Conservation (phyloP, 2,113 vertebrate genomes). For the Alethe diademata region DNA sequence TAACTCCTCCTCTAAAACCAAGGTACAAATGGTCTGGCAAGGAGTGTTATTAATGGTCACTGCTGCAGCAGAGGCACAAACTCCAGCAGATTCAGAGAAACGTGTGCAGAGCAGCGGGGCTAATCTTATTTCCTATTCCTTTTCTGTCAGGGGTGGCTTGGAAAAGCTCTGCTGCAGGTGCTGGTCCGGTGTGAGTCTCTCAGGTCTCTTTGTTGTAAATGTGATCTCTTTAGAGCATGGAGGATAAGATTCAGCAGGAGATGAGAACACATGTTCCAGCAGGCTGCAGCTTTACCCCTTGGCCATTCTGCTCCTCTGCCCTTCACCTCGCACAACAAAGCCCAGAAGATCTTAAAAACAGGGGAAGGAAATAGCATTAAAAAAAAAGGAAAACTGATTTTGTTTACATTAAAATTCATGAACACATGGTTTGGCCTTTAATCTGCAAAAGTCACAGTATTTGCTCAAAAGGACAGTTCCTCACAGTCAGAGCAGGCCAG, state of each 20-base stretch:
- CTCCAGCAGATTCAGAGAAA: background rate
- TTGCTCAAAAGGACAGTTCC: background rate
- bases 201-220: background rate
- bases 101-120: background rate
- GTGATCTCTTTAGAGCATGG: slow-evolving; percentile 23
- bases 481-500: background rate
- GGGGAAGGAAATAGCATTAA: background rate
- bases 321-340: background rate
- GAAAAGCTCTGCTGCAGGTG: background rate
- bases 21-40: background rate
- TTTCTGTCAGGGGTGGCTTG: background rate
- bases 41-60: background rate
- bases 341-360: background rate
- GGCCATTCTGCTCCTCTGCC: background rate
- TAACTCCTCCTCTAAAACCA: background rate
- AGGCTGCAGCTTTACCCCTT: background rate
- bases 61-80: background rate
- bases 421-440: slow-evolving; percentile 7
- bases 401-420: slow-evolving; percentile 49
- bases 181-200: background rate
- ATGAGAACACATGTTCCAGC: background rate
- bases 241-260: background rate
- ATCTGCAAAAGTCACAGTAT: background rate
- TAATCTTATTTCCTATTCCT: background rate
- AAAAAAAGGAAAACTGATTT: background rate